A percentile compares a stretch with the other conserved stretches of the same genome.
phyloP scores from a whole-genome alignment of 1,140 invertebrate genomes.

The Brachionus rubens region DNA sequence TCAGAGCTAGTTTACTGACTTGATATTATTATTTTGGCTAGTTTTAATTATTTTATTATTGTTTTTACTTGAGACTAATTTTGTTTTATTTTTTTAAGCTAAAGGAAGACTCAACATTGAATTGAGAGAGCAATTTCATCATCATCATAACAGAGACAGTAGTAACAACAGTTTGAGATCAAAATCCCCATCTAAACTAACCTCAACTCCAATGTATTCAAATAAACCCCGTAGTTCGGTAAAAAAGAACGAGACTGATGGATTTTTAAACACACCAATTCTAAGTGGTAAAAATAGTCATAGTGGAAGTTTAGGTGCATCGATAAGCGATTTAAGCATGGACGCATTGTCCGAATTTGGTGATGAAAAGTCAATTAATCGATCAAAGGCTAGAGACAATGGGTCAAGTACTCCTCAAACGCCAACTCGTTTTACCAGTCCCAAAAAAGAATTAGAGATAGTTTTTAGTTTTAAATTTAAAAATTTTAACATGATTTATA shows the following conservation, averaged over 20 bases:
- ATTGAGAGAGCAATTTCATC: slow-evolving; percentile 31
- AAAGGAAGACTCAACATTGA: slow-evolving; percentile 23
- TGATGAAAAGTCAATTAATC: neutral
- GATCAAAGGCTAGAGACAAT: neutral
- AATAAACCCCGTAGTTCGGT: neutral
- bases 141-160: neutral
- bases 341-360: neutral
- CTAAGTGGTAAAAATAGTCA: slow-evolving; percentile 22
- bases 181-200: neutral
- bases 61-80: neutral
- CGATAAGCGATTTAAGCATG: slow-evolving; percentile 22
- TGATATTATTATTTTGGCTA: too few relatives aligned
- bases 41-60: neutral
- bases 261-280: neutral
- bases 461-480: too few relatives aligned
- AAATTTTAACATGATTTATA: too few relatives aligned
- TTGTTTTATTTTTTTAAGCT: slow-evolving; percentile 13
- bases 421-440: neutral
- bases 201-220: too few relatives aligned
- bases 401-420: neutral
- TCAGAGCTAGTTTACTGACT: too few relatives aligned
- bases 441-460: slow-evolving; percentile 21
- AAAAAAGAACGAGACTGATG: neutral
- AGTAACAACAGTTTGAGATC: neutral
- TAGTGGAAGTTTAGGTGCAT: slow-evolving; percentile 28